phyloP scores from a whole-genome alignment of 2,797 vertebrate species.

The Pipistrellus pygmaeus region DNA sequence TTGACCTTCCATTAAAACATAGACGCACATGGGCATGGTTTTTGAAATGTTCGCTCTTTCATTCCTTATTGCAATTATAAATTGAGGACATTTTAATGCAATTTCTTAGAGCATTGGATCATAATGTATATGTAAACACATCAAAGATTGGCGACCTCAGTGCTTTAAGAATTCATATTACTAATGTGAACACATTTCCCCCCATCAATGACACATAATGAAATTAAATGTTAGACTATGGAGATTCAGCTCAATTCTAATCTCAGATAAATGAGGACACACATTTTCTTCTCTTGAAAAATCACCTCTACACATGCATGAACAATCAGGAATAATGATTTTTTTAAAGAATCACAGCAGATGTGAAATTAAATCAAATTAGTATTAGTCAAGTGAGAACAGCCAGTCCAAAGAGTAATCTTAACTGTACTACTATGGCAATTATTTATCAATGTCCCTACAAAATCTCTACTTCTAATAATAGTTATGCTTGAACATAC shows the following conservation, averaged over 20 bases:
- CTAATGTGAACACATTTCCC: conserved; percentile 54
- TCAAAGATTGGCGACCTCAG: conserved; percentile 32
- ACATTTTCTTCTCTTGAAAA: conserved; percentile 53
- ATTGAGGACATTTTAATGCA: conserved; percentile 13
- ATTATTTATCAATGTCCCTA: not conserved
- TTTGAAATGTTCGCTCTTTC: conserved; percentile 34
- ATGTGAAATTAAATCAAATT: conserved; percentile 52
- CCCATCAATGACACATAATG: conserved; percentile 46
- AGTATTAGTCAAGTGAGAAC: not conserved
- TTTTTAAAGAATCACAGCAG: conserved; percentile 37
- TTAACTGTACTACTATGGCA: not conserved
- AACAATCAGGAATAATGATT: conserved; percentile 31
- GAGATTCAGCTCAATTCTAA: conserved; percentile 49
- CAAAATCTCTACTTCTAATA: not conserved
- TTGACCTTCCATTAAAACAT: conserved; percentile 38
- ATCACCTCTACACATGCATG: not conserved
- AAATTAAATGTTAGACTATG: conserved; percentile 2
- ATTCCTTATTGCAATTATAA: conserved; percentile 44
- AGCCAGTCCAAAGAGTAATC: not conserved
- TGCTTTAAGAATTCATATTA: conserved; percentile 61
- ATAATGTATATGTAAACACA: conserved; percentile 38
- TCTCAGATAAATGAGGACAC: conserved; percentile 31
- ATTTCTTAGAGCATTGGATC: conserved; percentile 35
- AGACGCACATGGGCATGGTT: not conserved
- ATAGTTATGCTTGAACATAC: not conserved